Percentiles rank a stretch among this genome's conserved stretches.
These are phyloP conservation scores for Agriopis aurantiaria DNA, from an alignment of 2,888 invertebrate genomes.

Conservation along the genomic window DNA sequence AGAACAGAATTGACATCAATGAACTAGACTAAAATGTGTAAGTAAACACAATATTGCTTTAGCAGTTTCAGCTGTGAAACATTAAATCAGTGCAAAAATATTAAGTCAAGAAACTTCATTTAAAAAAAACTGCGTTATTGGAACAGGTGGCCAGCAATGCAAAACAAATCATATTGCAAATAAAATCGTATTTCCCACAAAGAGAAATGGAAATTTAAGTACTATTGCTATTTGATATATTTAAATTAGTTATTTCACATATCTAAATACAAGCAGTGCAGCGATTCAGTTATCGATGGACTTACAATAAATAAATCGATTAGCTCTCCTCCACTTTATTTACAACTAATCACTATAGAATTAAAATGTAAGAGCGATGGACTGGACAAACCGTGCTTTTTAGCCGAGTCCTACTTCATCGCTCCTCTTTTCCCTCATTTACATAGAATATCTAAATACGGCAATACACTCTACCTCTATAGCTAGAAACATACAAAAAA, in stretches of 20 bases:
- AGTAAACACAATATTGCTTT: conserved; percentile 15
- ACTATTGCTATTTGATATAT: conserved; percentile 42
- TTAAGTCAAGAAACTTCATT: neutral
- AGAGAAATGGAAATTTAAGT: conserved; percentile 42
- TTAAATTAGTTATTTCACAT: conserved; percentile 31
- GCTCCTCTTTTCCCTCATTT: conserved; percentile 13
- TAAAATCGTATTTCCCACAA: conserved; percentile 20
- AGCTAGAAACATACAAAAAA: neutral
- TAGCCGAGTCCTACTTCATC: conserved; percentile 30
- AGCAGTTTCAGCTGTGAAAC: neutral
- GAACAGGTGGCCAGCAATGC: neutral
- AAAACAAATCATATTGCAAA: neutral
- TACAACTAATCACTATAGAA: conserved; percentile 56
- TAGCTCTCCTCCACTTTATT: conserved; percentile 49
- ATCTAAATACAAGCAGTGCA: conserved; percentile 40
- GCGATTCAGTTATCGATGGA: conserved; percentile 31
- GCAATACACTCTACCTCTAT: conserved; percentile 4
- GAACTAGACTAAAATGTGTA: conserved; percentile 30
- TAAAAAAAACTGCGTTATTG: conserved; percentile 2
- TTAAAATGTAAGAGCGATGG: conserved; percentile 38
- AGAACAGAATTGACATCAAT: neutral
- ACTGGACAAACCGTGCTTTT: conserved; percentile 33
- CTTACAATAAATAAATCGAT: conserved; percentile 44
- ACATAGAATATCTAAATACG: conserved; percentile 15
- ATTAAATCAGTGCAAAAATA: neutral